Base-by-base conservation (phyloP, 2,113 vertebrate species). In the Tauraco erythrolophus region DNA sequence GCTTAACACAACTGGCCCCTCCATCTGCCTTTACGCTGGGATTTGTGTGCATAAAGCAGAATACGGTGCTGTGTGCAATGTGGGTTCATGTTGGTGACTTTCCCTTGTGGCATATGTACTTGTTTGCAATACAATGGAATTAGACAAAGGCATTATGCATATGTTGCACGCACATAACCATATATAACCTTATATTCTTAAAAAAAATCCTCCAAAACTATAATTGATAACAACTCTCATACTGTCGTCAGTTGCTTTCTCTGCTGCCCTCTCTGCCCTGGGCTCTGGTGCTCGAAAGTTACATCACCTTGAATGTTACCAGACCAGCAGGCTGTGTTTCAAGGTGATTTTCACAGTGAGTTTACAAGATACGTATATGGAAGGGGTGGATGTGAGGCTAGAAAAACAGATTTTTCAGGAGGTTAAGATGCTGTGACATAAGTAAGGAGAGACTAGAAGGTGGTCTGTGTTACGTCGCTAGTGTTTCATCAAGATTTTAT, bases 11-110 rank as follows among this genome's bases (percentile, higher is more conserved):
- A 95, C 85, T 97, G 97, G 95, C 84, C 89, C 54, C 92, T 98
- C 98, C 98, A 98, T 98, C 98, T 98, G 98, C 97, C 95, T 95
- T 89, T 83, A 28, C 2, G 3, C 60, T 71, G 88, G 74, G 94
- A 91, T 96, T 96, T 97, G 87, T 94, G 57, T 76, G 48, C 71
- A 64, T 70, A 87, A 91, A 83, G 84, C 56, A 76, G 95, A 96
- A 93, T 85, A 39, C 14, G 35, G 78, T 24, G 31, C 89, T 85
- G 37, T 50, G 39, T 1, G 33, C 4, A 3, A 3, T 31, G 78
- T 3, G 8, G 68, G 11, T 80, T 84, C 27, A 3, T 19, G 5
- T 22, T 70, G 57, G 28, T 41, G 41, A 43, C 69, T 91, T 89
- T 64, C 19, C 48, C 57, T 76, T 88, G 31, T 84, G 80, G 57